Conservation (phyloP, 2,113 vertebrate species). For the Osmerus mordax region DNA sequence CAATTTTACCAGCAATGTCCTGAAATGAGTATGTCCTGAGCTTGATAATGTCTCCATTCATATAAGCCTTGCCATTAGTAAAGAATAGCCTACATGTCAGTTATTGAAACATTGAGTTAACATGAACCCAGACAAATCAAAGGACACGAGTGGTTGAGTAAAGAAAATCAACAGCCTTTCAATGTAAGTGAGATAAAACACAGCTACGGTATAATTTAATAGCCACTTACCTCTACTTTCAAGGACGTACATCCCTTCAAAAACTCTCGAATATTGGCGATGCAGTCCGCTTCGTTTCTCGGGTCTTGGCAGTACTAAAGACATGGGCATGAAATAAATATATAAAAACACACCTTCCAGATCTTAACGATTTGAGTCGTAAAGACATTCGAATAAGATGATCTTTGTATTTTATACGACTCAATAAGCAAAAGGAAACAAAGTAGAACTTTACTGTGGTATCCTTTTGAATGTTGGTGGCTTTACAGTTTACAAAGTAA, state of each 20-base stretch:
- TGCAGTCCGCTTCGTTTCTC: conserved; percentile 84
- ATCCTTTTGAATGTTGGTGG: background rate
- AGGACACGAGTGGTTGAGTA: background rate
- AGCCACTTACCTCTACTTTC: conserved; percentile 88
- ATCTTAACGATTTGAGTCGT: background rate
- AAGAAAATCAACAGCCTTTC: background rate
- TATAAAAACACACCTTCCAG: conserved; percentile 36
- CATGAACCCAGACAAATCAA: too few relatives aligned
- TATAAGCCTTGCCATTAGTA: too few relatives aligned
- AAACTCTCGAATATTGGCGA: conserved; percentile 88
- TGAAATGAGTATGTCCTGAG: conserved; percentile 2
- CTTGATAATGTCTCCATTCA: too few relatives aligned
- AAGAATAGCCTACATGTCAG: too few relatives aligned
- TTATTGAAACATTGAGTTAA: too few relatives aligned
- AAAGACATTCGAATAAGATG: background rate
- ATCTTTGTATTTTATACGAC: background rate
- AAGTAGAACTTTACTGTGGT: background rate
- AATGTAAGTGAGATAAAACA: background rate
- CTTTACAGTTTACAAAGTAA: conserved; percentile 40
- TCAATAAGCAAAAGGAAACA: background rate
- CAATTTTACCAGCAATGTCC: too few relatives aligned
- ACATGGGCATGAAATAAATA: conserved; percentile 41
- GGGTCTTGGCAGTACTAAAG: conserved; percentile 86
- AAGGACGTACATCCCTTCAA: conserved; percentile 82
- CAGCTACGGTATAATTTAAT: background rate